Conservation (phyloP, 2,797 vertebrate genomes). For the Xenopus petersii region DNA sequence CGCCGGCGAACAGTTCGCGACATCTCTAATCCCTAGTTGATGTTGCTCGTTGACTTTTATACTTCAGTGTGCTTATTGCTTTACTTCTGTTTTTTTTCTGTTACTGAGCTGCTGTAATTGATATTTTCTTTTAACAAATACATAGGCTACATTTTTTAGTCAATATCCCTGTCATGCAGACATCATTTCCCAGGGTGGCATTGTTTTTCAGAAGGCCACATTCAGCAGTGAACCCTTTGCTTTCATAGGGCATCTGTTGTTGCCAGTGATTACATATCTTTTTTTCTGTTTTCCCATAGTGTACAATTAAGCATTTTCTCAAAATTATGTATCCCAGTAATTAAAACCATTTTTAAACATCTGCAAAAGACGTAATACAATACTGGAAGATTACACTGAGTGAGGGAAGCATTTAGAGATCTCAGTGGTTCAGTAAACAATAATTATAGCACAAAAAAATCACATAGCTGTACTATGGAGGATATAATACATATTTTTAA, state of each 20-base stretch:
- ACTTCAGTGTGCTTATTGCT: no score
- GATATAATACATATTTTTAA: not conserved
- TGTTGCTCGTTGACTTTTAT: no score
- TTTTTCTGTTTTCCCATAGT: constrained; percentile 10
- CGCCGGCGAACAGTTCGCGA: no score
- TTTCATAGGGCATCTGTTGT: not conserved
- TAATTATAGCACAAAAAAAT: constrained; percentile 14
- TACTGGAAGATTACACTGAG: constrained; percentile 11
- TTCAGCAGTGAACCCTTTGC: not conserved
- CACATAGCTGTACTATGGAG: constrained; percentile 4
- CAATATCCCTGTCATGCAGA: not conserved
- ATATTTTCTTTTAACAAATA: not conserved
- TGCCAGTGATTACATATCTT: not conserved
- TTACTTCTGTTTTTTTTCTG: no score
- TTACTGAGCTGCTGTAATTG: not conserved
- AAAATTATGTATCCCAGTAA: constrained; percentile 16
- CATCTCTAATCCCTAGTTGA: no score
- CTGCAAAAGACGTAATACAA: constrained; percentile 23
- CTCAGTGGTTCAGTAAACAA: constrained; percentile 16
- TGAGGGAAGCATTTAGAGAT: constrained; percentile 8
- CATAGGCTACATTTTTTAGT: not conserved
- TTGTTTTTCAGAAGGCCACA: not conserved
- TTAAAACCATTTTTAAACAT: constrained; percentile 25
- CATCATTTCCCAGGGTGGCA: not conserved
- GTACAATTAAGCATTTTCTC: constrained; percentile 10